These are phyloP conservation scores for Borostomias antarcticus DNA, from an alignment of 2,797 vertebrate species.

Conservation along the genomic window DNA sequence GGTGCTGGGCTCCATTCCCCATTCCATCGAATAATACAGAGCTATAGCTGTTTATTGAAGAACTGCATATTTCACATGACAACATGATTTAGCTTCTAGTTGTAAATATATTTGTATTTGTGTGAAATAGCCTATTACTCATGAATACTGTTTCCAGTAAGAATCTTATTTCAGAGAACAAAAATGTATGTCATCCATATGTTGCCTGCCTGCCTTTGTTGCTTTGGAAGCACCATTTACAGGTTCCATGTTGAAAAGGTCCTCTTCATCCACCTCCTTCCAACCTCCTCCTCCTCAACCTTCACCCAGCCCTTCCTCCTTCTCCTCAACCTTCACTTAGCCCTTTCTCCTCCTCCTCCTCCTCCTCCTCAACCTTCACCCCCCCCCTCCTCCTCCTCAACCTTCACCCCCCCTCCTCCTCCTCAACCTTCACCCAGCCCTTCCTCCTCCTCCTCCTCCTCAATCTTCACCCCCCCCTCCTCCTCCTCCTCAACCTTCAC, in stretches of 20 bases:
- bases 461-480: not conserved
- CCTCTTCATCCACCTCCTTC: not conserved
- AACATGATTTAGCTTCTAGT: slow-evolving; percentile 4
- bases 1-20: not conserved
- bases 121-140: slow-evolving; percentile 7
- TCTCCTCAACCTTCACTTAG: no score
- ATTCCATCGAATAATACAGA: not conserved
- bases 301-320: not conserved
- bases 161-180: not conserved
- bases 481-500: not conserved
- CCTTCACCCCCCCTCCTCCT: no score
- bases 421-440: not conserved
- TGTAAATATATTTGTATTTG: slow-evolving; percentile 5
- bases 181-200: not conserved
- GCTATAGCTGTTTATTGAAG: not conserved
- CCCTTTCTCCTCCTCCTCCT: no score
- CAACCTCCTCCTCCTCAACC: not conserved
- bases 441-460: not conserved
- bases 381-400: no score
- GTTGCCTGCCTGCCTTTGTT: not conserved
- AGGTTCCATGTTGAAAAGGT: not conserved
- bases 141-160: slow-evolving; percentile 1
- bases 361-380: no score
- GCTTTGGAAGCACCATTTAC: not conserved
- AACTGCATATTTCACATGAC: slow-evolving; percentile 22